Evolutionary conservation across 1,140 invertebrate genomes (phyloP), one percentile per base, ranked within the genome.

Genomic region (Lanistes nyassanus): DNA sequence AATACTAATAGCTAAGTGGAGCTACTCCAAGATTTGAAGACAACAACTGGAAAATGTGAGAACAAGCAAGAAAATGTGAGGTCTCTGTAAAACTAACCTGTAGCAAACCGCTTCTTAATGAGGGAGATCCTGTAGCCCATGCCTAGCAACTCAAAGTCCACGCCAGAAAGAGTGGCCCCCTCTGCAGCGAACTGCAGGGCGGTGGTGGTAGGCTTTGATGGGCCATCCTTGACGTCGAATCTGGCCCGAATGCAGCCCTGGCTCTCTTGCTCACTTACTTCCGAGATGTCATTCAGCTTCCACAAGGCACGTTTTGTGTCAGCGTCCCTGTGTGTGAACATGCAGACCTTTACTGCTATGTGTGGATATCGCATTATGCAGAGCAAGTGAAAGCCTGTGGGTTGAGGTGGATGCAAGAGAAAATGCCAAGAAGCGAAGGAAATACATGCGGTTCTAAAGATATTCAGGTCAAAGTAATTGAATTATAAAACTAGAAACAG

Each of bases 151-250:
- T 97, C 95, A 89, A 99, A 98, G 83, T 98, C 96, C 69, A 96
- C 93, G 47, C 97, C 97, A 31, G 97, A 98, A 16, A 98, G 89
- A 0, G 96, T 98, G 42, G 96, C 95, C 62, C 96, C 96, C 90
- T 97, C 96, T 89, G 96, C 97, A 87, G 96, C 95, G 89, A 99
- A 99, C 89, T 97, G 96, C 29, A 96, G 93, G 31, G 94, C 94
- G 79, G 98, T 93, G 7, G 95, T 95, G 42, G 93, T 92, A 74
- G 95, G 94, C 62, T 91, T 92, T 23, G 94, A 94, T 0, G 96
- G 96, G 47, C 81, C 80, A 80, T 91, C 91, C 68, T 91, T 92
- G 5, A 98, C 88, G 82, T 98, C 95, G 80, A 98, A 94, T 55
- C 97, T 92, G 26, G 96, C 97, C 76, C 95, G 92, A 60, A 99